phyloP scores from a whole-genome alignment of 2,113 vertebrate species.

The Anarrhichthys ocellatus region DNA sequence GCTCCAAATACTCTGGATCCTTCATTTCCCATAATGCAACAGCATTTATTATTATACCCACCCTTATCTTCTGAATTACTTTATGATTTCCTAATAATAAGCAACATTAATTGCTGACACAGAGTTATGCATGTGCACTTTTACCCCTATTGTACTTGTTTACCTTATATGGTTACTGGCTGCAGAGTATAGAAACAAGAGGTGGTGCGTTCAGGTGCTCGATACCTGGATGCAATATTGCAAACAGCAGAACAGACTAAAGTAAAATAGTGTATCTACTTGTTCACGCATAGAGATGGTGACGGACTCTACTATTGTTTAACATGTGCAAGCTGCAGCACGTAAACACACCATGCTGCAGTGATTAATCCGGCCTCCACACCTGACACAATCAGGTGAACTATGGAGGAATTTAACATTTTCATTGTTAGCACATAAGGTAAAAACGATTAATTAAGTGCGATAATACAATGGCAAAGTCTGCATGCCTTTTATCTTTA shows the following conservation, averaged over 20 bases:
- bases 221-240: background rate
- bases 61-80: background rate
- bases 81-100: background rate
- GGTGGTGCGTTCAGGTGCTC: conserved; percentile 28
- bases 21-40: background rate
- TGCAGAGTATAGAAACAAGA: background rate
- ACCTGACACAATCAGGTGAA: background rate
- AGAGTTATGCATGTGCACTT: background rate
- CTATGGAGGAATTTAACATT: background rate
- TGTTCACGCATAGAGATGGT: conserved; percentile 1
- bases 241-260: background rate
- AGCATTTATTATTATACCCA: background rate
- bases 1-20: background rate
- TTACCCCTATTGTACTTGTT: no score
- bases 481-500: background rate
- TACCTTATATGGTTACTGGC: background rate
- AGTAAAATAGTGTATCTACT: background rate
- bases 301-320: background rate
- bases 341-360: conserved; percentile 42
- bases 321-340: conserved; percentile 12
- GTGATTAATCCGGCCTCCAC: conserved; percentile 22
- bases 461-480: background rate
- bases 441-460: background rate
- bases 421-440: background rate
- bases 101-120: background rate